Percentiles rank a stretch among this genome's conserved stretches.
These are phyloP conservation scores for Pseudomugil gertrudae DNA, from an alignment of 2,797 vertebrate genomes.

Conservation along the genomic window DNA sequence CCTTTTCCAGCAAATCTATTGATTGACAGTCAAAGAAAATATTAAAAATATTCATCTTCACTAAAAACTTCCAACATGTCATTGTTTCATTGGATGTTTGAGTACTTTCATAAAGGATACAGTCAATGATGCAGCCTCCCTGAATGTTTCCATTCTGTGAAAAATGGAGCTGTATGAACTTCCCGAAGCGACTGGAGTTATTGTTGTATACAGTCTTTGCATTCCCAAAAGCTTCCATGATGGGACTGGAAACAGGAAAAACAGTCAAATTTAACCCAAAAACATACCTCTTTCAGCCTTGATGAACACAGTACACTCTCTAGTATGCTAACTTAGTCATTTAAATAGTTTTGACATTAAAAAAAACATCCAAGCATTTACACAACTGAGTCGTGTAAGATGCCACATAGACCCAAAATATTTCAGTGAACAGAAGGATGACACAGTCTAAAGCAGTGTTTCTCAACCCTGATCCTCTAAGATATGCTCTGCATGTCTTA, in stretches of 20 bases:
- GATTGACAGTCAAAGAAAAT: conserved; percentile 63
- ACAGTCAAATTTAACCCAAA: neutral
- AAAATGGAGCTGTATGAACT: conserved; percentile 94
- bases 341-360: neutral
- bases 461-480: no score
- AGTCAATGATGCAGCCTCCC: conserved; percentile 91
- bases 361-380: neutral
- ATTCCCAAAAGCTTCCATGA: conserved; percentile 93
- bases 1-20: conserved; percentile 80
- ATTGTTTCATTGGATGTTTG: neutral
- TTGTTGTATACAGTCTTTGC: conserved; percentile 95
- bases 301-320: neutral
- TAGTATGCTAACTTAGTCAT: neutral
- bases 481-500: no score
- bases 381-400: neutral
- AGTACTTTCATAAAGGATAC: conserved; percentile 82
- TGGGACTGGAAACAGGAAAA: conserved; percentile 80
- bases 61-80: neutral
- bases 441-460: neutral
- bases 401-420: neutral
- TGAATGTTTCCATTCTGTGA: conserved; percentile 91
- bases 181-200: conserved; percentile 94
- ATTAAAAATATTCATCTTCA: neutral
- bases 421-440: neutral
- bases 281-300: neutral